phyloP scores from a whole-genome alignment of 2,888 invertebrate species.

The Xestia ashworthii region DNA sequence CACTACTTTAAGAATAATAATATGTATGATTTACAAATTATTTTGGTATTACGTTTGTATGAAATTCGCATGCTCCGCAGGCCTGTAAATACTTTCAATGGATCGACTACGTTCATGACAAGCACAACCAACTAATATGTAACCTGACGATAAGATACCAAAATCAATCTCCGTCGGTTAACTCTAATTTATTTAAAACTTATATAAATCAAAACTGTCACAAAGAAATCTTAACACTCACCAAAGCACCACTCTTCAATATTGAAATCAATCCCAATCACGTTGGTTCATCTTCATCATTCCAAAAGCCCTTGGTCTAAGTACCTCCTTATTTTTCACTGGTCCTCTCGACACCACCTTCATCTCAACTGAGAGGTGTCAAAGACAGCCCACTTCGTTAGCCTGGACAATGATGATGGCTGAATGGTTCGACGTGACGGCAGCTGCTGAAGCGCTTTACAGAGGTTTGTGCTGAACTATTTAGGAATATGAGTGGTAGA shows the following conservation, averaged over 20 bases:
- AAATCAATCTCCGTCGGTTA: not conserved
- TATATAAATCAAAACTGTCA: too few species aligned
- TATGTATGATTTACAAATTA: too few species aligned
- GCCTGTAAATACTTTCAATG: too few species aligned
- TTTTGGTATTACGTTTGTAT: too few species aligned
- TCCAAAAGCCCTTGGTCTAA: not conserved
- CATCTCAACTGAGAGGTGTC: conserved; percentile 52
- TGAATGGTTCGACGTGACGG: conserved; percentile 20
- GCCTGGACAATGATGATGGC: conserved; percentile 28
- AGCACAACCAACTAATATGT: too few species aligned
- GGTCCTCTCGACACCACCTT: conserved; percentile 37
- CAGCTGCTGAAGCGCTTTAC: conserved; percentile 27
- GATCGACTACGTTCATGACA: too few species aligned
- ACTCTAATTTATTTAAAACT: too few species aligned
- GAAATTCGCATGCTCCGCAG: too few species aligned
- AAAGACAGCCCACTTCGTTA: conserved; percentile 61
- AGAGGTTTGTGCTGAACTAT: conserved; percentile 40
- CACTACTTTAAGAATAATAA: too few species aligned
- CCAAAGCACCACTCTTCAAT: not conserved
- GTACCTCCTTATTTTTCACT: conserved; percentile 35
- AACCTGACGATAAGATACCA: too few species aligned
- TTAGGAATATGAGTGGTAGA: conserved; percentile 4
- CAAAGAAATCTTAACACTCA: not conserved
- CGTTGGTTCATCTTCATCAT: not conserved
- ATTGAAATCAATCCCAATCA: conserved; percentile 1